These are phyloP conservation scores for Istiophorus platypterus DNA, from an alignment of 2,113 vertebrate genomes.

Conservation along the genomic window DNA sequence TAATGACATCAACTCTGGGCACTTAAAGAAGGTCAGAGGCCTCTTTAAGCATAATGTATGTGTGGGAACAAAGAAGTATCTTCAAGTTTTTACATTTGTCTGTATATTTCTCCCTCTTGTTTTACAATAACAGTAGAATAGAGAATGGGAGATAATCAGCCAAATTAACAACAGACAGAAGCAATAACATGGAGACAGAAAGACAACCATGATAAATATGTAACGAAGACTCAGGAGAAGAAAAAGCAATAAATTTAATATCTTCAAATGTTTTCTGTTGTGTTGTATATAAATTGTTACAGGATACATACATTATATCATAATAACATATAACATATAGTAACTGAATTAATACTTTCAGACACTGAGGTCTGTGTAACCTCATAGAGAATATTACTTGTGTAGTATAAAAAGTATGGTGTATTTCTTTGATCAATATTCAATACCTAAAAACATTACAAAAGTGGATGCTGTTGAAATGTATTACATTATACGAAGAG, in stretches of 20 bases:
- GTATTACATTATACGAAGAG: not conserved
- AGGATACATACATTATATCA: not conserved
- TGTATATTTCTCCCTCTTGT: not conserved
- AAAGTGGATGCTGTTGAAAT: not conserved
- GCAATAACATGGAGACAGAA: not conserved
- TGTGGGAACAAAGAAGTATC: not conserved
- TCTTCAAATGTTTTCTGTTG: not conserved
- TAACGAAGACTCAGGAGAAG: not conserved
- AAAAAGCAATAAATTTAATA: not conserved
- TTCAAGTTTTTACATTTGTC: not conserved
- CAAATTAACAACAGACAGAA: not conserved
- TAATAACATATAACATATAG: not conserved
- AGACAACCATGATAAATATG: not conserved
- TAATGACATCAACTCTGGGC: conserved; percentile 14
- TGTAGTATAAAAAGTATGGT: not conserved
- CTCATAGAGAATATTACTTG: not conserved
- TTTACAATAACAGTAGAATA: not conserved
- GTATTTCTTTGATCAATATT: not conserved
- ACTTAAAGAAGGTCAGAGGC: not conserved
- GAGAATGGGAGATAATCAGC: not conserved
- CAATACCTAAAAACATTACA: not conserved
- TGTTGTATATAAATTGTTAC: not conserved
- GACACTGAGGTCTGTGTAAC: no score
- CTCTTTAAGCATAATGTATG: conserved; percentile 28
- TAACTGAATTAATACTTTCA: no score